Evolutionary conservation across 2,113 vertebrate genomes (phyloP).

Genomic region (Taxidea taxus): DNA sequence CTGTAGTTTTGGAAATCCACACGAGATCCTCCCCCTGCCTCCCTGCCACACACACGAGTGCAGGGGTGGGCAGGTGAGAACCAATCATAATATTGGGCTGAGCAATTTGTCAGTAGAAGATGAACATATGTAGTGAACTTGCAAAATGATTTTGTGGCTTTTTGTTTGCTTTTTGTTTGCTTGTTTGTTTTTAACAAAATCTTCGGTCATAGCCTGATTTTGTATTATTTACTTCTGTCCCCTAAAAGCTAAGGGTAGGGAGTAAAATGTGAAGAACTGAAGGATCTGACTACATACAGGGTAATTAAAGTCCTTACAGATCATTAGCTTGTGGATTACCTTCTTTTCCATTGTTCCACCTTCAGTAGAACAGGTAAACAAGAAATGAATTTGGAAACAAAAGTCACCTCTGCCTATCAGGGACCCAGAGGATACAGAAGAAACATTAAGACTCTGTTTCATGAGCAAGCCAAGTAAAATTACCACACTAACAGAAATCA

Average conservation of each 20-base stretch:
- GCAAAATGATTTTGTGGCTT: slow-evolving; percentile 15
- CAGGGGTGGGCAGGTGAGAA: background rate
- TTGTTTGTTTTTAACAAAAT: slow-evolving; percentile 44
- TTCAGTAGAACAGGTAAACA: slow-evolving; percentile 10
- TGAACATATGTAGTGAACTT: background rate
- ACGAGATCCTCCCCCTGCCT: background rate
- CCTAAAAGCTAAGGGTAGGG: background rate
- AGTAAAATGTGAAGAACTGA: background rate
- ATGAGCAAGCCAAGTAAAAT: slow-evolving; percentile 30
- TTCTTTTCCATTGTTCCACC: background rate
- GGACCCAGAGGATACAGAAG: slow-evolving; percentile 24
- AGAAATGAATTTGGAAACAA: slow-evolving; percentile 47
- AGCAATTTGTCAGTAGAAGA: slow-evolving; percentile 3
- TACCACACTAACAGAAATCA: slow-evolving; percentile 38
- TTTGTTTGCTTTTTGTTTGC: slow-evolving; percentile 1
- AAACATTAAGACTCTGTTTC: background rate
- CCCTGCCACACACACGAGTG: background rate
- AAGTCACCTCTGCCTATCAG: slow-evolving; percentile 29
- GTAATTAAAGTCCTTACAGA: slow-evolving; percentile 9
- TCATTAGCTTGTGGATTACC: background rate
- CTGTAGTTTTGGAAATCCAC: background rate
- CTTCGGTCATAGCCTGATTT: background rate
- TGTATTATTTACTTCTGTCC: slow-evolving; percentile 26
- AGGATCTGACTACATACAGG: background rate
- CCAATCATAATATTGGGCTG: background rate